Evolutionary conservation across 2,888 invertebrate genomes (phyloP).

Genomic region (Bembecia ichneumoniformis): DNA sequence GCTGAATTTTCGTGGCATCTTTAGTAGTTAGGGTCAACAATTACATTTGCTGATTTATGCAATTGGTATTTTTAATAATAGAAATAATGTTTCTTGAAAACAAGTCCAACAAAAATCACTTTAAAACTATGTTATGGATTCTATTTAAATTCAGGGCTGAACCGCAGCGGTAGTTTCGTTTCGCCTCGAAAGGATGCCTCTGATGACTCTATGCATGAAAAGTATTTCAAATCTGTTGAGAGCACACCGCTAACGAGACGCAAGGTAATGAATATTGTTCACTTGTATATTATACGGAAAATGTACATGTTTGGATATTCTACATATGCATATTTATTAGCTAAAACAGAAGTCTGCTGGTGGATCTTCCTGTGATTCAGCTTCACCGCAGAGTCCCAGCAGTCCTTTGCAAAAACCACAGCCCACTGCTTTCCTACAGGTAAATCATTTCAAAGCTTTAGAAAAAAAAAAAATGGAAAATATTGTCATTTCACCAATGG

Average conservation of each 20-base stretch:
- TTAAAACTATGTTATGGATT: no score
- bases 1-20: no score
- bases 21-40: no score
- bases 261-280: slow-evolving; percentile 37
- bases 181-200: slow-evolving; percentile 75
- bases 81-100: no score
- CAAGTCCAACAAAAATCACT: no score
- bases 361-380: slow-evolving; percentile 72
- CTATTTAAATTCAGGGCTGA: slow-evolving; percentile 36
- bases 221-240: slow-evolving; percentile 81
- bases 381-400: slow-evolving; percentile 74
- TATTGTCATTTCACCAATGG: no score
- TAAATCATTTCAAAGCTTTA: no score
- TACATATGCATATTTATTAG: slow-evolving; percentile 19
- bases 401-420: slow-evolving; percentile 70
- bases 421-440: slow-evolving; percentile 58
- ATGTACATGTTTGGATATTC: background rate
- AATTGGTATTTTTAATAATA: no score
- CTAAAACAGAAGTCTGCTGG: slow-evolving; percentile 61
- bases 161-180: slow-evolving; percentile 71
- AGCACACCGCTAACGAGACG: slow-evolving; percentile 76
- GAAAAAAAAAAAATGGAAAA: no score
- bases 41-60: no score
- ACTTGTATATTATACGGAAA: background rate
- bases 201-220: slow-evolving; percentile 87